Base-by-base conservation (phyloP, 2,113 vertebrate genomes). In the Charina bottae region DNA sequence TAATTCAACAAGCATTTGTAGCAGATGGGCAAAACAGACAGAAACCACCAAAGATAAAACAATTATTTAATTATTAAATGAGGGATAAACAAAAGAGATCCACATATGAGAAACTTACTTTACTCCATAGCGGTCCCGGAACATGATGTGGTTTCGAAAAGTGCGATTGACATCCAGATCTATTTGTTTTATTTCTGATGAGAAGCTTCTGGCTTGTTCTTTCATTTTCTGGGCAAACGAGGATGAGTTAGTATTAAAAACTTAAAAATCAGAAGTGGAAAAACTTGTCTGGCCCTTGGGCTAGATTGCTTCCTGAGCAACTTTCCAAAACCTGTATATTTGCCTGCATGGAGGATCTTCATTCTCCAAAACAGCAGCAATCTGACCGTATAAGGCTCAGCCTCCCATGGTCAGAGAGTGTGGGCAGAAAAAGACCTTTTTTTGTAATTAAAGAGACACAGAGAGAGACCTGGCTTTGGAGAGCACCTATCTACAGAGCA, bases 121-220 rank as follows among this genome's bases (percentile, higher is more conserved):
- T 94, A 99, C 98, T 94, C 98, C 98, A 0, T 98, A 99, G 94
- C 99, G 98, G 49, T 99, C 98, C 97, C 97, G 98, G 90, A 99
- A 99, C 98, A 99, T 99, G 96, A 99, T 98, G 95, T 99, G 98
- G 96, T 99, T 99, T 78, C 98, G 97, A 95, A 99, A 99, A 54
- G 99, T 99, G 92, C 99, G 97, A 96, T 99, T 99, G 87, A 99
- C 98, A 0, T 99, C 99, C 87, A 99, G 92, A 93, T 99, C 99
- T 2, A 99, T 99, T 97, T 99, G 99, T 93, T 98, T 99, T 94
- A 99, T 98, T 96, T 99, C 99, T 0, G 98, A 97, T 0, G 99
- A 99, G 95, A 97, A 98, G 87, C 88, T 96, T 56, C 97, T 98
- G 2, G 98, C 98, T 96, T 98, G 98, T 91, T 97, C 97, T 96